Evolutionary conservation across 2,888 invertebrate genomes (phyloP), one percentile per base, ranked within the genome.

Genomic region (Noctua fimbriata): DNA sequence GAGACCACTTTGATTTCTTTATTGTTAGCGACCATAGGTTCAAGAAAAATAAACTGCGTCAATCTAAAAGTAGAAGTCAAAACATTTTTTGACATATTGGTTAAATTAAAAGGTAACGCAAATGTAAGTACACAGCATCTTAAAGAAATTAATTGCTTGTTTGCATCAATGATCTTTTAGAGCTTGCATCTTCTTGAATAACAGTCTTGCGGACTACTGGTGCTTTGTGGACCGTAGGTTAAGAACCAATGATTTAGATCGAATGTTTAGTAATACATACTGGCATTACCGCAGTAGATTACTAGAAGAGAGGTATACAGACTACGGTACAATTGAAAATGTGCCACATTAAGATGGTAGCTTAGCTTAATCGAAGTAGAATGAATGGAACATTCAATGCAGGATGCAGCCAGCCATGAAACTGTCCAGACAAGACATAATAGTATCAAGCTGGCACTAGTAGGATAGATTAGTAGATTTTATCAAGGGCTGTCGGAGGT

Each of bases 221-320:
- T 16, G 28, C 6, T 60, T 7, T 32, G 28, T 3, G 63, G 63
- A 18, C 63, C 18, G 18, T 14, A 24, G 14, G 24, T 66, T 66
- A 36, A 6, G 21, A 66, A 66, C 41, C 67, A 44, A 9, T 9
- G 58, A 44, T 66, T 72, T 49, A 79, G 52, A 73, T 65, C 44
- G 44, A 69, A 67, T 52, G 44, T 82, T 76, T 60, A 63, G 58
- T 66, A 82, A 86, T 63, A 86, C 36, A 83, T 75, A 76, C 16
- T 79, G 47, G 28, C 14, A 70, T 63, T 73, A 65, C 41, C 14
- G 36, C 69, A 24, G 18, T 69, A 79, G 47, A 52, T 60, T 60
- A 80, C 52, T 60, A 10, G 9, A 14, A 28, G 24, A 36, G 47
- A 77, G 28, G 52, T 83, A 69, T 47, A 28, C 28, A 12, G 5